A percentile compares a stretch with the other conserved stretches of the same genome.
These are phyloP conservation scores for Pterophyllum scalare DNA, from an alignment of 2,113 vertebrate genomes.

Conservation along the genomic window DNA sequence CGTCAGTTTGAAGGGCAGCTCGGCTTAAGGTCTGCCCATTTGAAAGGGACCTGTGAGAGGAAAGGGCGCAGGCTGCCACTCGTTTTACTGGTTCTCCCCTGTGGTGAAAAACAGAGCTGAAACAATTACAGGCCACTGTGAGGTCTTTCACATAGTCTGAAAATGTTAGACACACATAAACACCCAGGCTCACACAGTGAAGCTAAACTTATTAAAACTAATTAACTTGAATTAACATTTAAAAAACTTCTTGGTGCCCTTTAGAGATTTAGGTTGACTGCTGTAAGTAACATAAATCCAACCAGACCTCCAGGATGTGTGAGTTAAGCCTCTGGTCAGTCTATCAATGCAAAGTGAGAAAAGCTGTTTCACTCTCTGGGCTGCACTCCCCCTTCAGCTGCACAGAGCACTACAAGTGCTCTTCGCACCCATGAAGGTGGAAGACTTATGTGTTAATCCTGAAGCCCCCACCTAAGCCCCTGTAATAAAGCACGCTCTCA, in stretches of 20 bases:
- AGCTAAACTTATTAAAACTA: constrained; percentile 73
- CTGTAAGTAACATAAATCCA: constrained; percentile 77
- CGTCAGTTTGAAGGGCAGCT: constrained; percentile 73
- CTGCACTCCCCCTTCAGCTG: constrained; percentile 66
- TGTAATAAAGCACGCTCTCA: constrained; percentile 83
- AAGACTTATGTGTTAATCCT: constrained; percentile 80
- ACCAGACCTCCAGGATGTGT: constrained; percentile 68
- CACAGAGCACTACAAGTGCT: constrained; percentile 65
- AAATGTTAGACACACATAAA: constrained; percentile 64
- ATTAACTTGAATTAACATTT: constrained; percentile 79
- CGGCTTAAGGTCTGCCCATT: constrained; percentile 55
- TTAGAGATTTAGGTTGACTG: constrained; percentile 72
- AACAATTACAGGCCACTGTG: constrained; percentile 61
- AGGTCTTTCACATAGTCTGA: constrained; percentile 52
- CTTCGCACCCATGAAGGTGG: constrained; percentile 79
- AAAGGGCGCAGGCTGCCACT: constrained; percentile 62
- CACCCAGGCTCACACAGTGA: constrained; percentile 30
- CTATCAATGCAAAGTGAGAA: constrained; percentile 79
- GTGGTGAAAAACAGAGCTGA: constrained; percentile 51
- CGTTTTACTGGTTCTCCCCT: constrained; percentile 54
- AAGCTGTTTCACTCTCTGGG: constrained; percentile 70
- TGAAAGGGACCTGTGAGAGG: constrained; percentile 55
- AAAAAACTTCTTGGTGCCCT: constrained; percentile 64
- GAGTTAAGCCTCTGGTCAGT: constrained; percentile 79
- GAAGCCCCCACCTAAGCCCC: constrained; percentile 76